Evolutionary conservation across 2,797 vertebrate genomes (phyloP), one percentile per base, ranked within the genome.

Genomic region (Anguilla anguilla): DNA sequence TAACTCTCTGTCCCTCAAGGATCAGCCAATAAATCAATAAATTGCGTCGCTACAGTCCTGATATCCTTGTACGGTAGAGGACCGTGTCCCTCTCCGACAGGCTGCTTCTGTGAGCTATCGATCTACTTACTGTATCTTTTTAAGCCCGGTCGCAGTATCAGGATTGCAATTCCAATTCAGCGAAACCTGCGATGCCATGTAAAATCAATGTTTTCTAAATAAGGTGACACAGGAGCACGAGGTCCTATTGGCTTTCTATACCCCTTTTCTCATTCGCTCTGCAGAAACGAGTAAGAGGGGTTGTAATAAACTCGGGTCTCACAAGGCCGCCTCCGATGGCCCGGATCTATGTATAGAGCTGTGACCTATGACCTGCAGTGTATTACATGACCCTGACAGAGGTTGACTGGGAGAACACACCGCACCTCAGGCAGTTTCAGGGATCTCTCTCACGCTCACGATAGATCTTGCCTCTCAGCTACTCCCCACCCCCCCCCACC

Each of bases 61-160:
- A 77, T 77, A 77, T 43, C 35, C 11, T 15, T 19, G 74, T 19
- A 22, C 13, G 17, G 3, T 43, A 6, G 74, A 77, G 74, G 39
- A 43, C 35, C 19, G 35, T 46, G 74, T 6, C 74, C 35, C 35
- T 43, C 15, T 77, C 74, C 10, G 6, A 43, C 31, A 43, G 39
- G 17, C 35, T 77, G 74, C 15, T 13, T 4, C 74, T 77, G 13
- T 0, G 31, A 77, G 74, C 35, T 77, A 77, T 77, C 19, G 74
- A 77, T 77, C 74, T 77, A 43, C 61, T 67, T n/a, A n/a, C 61
- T 67, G 61, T 67, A 67, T 43, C 74, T 77, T 72, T 77, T 39
- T 43, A 77, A 19, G 13, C 74, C 74, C 35, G 31, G 69, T 2
- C 25, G 28, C 64, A 28, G 64, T 72, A 35, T 72, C 69, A 35